Conservation (phyloP, 2,888 invertebrate genomes). For the Ochropleura leucogaster region DNA sequence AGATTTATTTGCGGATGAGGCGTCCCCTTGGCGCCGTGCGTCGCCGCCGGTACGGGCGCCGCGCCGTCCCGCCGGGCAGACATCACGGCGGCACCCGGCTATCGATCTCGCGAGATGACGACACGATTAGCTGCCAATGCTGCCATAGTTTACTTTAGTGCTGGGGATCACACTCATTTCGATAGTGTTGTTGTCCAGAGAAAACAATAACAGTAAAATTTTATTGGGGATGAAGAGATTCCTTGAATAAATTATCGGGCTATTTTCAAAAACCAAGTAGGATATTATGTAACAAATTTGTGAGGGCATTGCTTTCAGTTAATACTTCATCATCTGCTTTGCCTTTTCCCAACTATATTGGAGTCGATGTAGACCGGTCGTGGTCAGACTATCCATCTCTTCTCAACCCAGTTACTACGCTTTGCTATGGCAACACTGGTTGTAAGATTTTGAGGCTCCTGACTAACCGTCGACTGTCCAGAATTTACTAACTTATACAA, state of each 20-base stretch:
- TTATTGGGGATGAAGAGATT: neutral
- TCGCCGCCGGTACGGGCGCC: constrained; percentile 75
- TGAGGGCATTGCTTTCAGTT: neutral
- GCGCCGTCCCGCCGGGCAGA: constrained; percentile 88
- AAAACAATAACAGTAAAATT: constrained; percentile 4
- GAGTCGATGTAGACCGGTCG: no score
- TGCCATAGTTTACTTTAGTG: constrained; percentile 51
- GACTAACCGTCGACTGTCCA: no score
- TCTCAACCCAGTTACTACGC: no score
- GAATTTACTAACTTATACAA: no score
- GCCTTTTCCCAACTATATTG: no score
- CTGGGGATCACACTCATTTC: constrained; percentile 21
- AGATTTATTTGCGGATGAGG: constrained; percentile 75
- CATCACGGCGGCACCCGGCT: constrained; percentile 78
- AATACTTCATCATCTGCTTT: neutral
- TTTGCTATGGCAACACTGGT: no score
- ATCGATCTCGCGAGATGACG: constrained; percentile 82
- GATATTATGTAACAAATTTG: neutral
- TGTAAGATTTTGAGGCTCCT: no score
- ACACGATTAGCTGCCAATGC: constrained; percentile 57
- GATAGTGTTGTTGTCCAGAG: constrained; percentile 5
- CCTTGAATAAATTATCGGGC: neutral
- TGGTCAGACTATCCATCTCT: no score
- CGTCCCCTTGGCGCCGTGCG: constrained; percentile 85
- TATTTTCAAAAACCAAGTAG: neutral